Conservation (phyloP, 2,797 vertebrate genomes). For the Tachyglossus aculeatus region DNA sequence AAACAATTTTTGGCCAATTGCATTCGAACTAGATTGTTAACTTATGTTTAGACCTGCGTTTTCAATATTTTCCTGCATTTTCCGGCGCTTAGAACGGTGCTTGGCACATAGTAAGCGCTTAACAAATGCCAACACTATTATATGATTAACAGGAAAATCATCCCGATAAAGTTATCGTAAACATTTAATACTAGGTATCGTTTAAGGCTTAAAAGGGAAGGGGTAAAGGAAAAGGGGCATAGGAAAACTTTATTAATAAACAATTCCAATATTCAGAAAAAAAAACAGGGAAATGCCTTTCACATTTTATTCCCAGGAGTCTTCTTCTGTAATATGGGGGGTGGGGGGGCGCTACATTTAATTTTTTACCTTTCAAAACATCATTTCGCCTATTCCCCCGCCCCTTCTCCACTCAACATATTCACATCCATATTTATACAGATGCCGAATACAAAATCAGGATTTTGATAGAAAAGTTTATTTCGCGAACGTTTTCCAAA, state of each 20-base stretch:
- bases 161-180: conserved; percentile 57
- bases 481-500: conserved; percentile 39
- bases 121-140: too few relatives aligned
- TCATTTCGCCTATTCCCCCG: conserved; percentile 26
- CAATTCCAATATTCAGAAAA: neutral
- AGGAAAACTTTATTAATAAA: conserved; percentile 31
- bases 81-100: too few relatives aligned
- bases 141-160: conserved; percentile 48
- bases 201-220: conserved; percentile 45
- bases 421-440: neutral
- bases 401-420: neutral
- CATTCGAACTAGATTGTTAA: conserved; percentile 41
- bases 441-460: conserved; percentile 14
- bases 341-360: neutral
- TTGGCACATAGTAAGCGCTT: too few relatives aligned
- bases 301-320: conserved; percentile 11
- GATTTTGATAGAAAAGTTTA: conserved; percentile 27
- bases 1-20: conserved; percentile 35
- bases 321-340: neutral
- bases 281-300: neutral
- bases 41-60: conserved; percentile 28
- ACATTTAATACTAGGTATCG: conserved; percentile 52
- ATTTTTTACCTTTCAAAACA: neutral
- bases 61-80: too few relatives aligned
- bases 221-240: neutral